phyloP scores from a whole-genome alignment of 2,797 vertebrate genomes.

The Agapornis canus region DNA sequence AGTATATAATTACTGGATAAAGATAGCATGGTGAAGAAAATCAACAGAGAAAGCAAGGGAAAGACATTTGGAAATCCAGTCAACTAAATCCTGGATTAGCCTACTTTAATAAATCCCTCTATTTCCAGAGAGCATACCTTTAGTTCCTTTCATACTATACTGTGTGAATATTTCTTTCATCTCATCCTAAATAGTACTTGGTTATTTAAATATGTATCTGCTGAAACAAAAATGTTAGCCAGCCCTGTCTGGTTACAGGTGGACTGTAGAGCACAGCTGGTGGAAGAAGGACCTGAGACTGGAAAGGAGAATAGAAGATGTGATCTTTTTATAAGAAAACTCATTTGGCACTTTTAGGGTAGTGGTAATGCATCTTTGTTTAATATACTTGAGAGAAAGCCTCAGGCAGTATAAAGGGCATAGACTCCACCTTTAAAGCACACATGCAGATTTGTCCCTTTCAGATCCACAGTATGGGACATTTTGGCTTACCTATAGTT shows the following conservation, averaged over 20 bases:
- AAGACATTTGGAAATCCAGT: slow-evolving; percentile 58
- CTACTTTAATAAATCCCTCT: slow-evolving; percentile 67
- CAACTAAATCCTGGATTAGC: slow-evolving; percentile 65
- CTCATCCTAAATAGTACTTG: background rate
- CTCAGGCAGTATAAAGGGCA: background rate
- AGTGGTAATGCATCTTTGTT: background rate
- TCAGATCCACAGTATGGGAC: background rate
- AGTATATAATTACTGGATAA: slow-evolving; percentile 1
- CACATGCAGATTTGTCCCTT: background rate
- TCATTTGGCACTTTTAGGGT: background rate
- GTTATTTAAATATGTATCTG: background rate
- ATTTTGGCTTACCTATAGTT: background rate
- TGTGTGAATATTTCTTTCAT: background rate
- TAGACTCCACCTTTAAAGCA: background rate
- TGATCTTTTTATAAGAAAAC: background rate
- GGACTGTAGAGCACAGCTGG: background rate
- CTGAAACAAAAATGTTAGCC: background rate
- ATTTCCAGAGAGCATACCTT: slow-evolving; percentile 49
- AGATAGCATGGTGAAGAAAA: slow-evolving; percentile 50
- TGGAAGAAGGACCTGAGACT: background rate
- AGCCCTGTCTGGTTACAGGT: background rate
- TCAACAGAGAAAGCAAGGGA: slow-evolving; percentile 45
- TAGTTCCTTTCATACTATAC: slow-evolving; percentile 4
- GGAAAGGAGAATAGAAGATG: background rate
- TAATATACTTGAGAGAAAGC: background rate